These are phyloP conservation scores for Erinaceus europaeus DNA, from an alignment of 2,113 vertebrate species.

Conservation along the genomic window DNA sequence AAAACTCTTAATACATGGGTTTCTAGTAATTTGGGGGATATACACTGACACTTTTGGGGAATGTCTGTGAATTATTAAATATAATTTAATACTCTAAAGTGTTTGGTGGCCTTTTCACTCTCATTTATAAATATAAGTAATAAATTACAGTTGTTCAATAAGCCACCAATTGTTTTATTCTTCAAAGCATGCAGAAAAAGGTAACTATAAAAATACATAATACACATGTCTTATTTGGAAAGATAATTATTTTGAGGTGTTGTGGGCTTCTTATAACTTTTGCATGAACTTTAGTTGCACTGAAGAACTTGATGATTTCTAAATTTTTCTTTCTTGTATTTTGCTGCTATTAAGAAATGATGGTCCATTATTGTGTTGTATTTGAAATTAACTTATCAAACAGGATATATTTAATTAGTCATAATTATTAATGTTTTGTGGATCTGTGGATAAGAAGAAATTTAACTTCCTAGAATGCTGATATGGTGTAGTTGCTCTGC, in stretches of 20 bases:
- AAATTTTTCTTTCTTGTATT: not conserved
- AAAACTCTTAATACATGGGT: not conserved
- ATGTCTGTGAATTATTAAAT: constrained; percentile 27
- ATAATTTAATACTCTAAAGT: not conserved
- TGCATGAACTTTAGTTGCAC: not conserved
- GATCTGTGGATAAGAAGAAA: not conserved
- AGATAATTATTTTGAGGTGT: not conserved
- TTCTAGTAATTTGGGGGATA: not conserved
- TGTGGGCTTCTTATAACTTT: not conserved
- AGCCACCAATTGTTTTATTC: not conserved
- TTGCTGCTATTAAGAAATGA: not conserved
- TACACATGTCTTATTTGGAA: not conserved
- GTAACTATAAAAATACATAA: not conserved
- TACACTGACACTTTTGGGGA: not conserved
- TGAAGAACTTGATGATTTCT: not conserved
- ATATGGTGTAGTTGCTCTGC: too few species aligned
- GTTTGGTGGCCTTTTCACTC: not conserved
- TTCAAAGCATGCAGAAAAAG: constrained; percentile 18
- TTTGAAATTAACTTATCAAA: constrained; percentile 23
- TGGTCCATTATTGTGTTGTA: not conserved
- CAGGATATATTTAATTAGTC: not conserved
- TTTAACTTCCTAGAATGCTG: not conserved
- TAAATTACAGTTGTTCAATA: not conserved
- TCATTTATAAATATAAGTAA: not conserved
- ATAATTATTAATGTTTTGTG: not conserved